phyloP scores from a whole-genome alignment of 2,888 invertebrate species.

The Pyrgus malvae region DNA sequence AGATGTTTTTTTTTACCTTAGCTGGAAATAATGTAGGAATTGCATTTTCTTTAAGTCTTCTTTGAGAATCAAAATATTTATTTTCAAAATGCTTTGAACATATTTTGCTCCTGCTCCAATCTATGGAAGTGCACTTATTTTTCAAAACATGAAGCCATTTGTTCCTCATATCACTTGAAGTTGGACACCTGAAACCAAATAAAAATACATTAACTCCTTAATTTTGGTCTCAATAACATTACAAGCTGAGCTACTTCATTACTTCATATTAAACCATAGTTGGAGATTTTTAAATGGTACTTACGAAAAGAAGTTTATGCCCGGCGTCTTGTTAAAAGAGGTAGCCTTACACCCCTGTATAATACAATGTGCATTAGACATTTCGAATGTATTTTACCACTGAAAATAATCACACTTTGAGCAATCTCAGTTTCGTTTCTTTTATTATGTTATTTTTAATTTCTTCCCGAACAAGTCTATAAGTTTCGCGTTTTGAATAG shows the following conservation, averaged over 20 bases:
- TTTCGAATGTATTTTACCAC: slow-evolving; percentile 29
- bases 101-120: slow-evolving; percentile 64
- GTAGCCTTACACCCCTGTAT: slow-evolving; percentile 62
- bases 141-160: slow-evolving; percentile 62
- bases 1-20: slow-evolving; percentile 41
- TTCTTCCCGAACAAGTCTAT: too few species aligned
- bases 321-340: slow-evolving; percentile 55
- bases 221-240: too few species aligned
- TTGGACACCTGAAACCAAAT: slow-evolving; percentile 53
- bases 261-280: too few species aligned
- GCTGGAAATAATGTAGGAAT: slow-evolving; percentile 61
- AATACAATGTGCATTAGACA: slow-evolving; percentile 56
- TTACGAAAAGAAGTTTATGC: slow-evolving; percentile 61
- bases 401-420: not conserved
- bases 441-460: too few species aligned
- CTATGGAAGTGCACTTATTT: slow-evolving; percentile 56
- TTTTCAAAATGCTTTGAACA: slow-evolving; percentile 70
- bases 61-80: slow-evolving; percentile 59
- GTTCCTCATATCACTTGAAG: slow-evolving; percentile 55
- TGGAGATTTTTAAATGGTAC: slow-evolving; percentile 29
- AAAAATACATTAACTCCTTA: not conserved
- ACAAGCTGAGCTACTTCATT: too few species aligned
- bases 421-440: too few species aligned
- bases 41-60: slow-evolving; percentile 58
- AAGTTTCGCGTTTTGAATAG: too few species aligned